phyloP scores from a whole-genome alignment of 2,797 vertebrate species.

The Acanthurus leucopareius region DNA sequence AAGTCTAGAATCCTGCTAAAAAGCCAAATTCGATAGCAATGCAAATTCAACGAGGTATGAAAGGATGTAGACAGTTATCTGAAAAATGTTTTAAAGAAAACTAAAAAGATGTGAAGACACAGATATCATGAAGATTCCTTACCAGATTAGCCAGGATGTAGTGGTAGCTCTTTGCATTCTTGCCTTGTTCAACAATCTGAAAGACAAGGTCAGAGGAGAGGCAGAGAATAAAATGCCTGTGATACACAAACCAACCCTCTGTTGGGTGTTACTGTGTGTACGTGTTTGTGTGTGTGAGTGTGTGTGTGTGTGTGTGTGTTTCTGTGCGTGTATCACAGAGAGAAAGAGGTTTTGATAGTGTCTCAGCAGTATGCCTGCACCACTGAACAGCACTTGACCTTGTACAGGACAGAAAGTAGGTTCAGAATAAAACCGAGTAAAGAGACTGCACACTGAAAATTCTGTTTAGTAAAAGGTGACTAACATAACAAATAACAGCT shows the following conservation, averaged over 20 bases:
- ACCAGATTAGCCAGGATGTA: slow-evolving; percentile 99
- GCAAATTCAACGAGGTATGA: slow-evolving; percentile 14
- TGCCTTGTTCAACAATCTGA: slow-evolving; percentile 95
- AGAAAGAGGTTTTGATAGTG: slow-evolving; percentile 29
- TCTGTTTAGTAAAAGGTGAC: not conserved
- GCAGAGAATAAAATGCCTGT: not conserved
- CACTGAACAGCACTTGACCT: slow-evolving; percentile 57
- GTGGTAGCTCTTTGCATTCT: slow-evolving; percentile 98
- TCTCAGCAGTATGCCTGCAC: slow-evolving; percentile 37
- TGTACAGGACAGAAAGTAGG: slow-evolving; percentile 48
- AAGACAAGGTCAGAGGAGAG: slow-evolving; percentile 72
- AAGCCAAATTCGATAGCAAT: slow-evolving; percentile 22
- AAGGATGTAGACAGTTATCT: not conserved
- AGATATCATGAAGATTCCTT: slow-evolving; percentile 74
- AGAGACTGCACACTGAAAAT: not conserved
- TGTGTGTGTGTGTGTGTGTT: not conserved
- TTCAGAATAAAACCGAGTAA: slow-evolving; percentile 36
- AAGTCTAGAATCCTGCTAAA: slow-evolving; percentile 29
- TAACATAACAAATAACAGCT: not conserved
- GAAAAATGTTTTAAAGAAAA: not conserved
- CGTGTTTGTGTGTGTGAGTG: not conserved
- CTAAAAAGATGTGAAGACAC: not conserved
- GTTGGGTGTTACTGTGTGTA: slow-evolving; percentile 11
- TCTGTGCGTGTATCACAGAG: slow-evolving; percentile 20
- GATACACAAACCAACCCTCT: too few species aligned